A percentile compares a stretch with the other conserved stretches of the same genome.
phyloP scores from a whole-genome alignment of 2,888 invertebrate genomes.

The Ormia ochracea region DNA sequence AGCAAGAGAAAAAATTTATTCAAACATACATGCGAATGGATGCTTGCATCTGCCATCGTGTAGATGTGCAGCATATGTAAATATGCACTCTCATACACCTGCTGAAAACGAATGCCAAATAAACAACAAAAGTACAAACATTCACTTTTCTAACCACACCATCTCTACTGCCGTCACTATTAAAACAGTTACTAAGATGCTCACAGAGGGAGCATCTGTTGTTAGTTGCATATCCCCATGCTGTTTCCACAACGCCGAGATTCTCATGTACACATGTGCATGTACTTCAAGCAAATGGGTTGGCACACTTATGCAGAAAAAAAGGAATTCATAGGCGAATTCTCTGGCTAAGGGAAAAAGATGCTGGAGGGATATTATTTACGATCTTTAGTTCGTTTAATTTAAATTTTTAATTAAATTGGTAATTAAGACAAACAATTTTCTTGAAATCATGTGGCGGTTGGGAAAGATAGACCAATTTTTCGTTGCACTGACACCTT shows the following conservation, averaged over 20 bases:
- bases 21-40: not conserved
- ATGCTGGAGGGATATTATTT: too few relatives aligned
- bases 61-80: not conserved
- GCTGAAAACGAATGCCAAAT: constrained; percentile 15
- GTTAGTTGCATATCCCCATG: constrained; percentile 27
- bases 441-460: too few relatives aligned
- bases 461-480: too few relatives aligned
- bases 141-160: constrained; percentile 22
- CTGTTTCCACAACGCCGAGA: not conserved
- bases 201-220: not conserved
- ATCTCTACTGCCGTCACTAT: not conserved
- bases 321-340: too few relatives aligned
- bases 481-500: too few relatives aligned
- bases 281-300: not conserved
- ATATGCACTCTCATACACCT: constrained; percentile 15
- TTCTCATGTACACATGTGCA: not conserved
- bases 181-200: constrained; percentile 12
- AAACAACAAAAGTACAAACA: constrained; percentile 8
- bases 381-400: too few relatives aligned
- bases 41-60: not conserved
- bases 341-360: too few relatives aligned
- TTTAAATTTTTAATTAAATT: too few relatives aligned
- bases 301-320: not conserved
- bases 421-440: too few relatives aligned
- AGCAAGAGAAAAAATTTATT: constrained; percentile 1